A percentile compares a stretch with the other conserved stretches of the same genome.
phyloP scores from a whole-genome alignment of 2,113 vertebrate genomes.

The Tylochromis polylepis region DNA sequence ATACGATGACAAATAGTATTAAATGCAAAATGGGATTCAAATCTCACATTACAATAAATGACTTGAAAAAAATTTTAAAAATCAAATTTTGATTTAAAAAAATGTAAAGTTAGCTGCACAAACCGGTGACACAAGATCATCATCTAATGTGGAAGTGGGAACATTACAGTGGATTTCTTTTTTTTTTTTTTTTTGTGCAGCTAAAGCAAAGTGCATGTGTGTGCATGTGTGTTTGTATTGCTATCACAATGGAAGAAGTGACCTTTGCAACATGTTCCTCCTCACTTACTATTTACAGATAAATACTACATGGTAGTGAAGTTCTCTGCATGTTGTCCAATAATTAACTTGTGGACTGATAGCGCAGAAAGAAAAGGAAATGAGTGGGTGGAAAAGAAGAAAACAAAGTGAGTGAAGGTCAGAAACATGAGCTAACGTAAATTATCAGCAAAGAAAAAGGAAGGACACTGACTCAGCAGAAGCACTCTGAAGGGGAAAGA shows the following conservation, averaged over 20 bases:
- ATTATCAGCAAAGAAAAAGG: slow-evolving; percentile 1
- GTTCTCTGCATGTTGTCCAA: slow-evolving; percentile 40
- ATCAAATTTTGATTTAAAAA: neutral
- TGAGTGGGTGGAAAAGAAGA: neutral
- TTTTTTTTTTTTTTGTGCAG: fast-evolving
- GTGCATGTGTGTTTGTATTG: neutral
- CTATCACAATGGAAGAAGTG: neutral
- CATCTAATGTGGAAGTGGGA: neutral
- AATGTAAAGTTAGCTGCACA: neutral
- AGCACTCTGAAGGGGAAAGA: neutral
- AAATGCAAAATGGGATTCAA: neutral
- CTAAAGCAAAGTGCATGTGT: neutral
- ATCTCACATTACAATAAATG: fast-evolving
- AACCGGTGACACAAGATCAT: neutral
- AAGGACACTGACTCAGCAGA: slow-evolving; percentile 33
- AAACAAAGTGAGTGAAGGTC: neutral
- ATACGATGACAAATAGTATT: fast-evolving
- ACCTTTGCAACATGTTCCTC: slow-evolving; percentile 51
- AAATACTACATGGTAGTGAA: slow-evolving; percentile 17
- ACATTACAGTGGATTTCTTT: neutral
- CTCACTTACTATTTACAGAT: slow-evolving; percentile 23
- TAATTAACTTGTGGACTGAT: slow-evolving; percentile 52
- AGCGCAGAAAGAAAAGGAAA: neutral
- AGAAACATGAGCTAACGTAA: neutral
- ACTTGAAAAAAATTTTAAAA: neutral